Evolutionary conservation across 2,797 vertebrate species (phyloP).

Genomic region (Mormyrops attenuatus): DNA sequence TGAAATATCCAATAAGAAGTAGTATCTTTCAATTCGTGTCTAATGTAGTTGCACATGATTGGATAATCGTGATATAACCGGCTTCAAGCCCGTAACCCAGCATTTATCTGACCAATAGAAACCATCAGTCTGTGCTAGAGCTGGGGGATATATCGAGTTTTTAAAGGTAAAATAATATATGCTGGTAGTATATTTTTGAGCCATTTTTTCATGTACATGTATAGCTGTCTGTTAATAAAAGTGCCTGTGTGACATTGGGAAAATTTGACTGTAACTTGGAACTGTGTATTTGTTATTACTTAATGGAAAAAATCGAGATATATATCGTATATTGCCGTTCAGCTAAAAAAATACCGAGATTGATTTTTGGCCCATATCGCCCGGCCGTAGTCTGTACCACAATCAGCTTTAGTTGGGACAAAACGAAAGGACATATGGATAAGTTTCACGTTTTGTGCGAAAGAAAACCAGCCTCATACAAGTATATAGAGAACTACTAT

Average conservation of each 20-base stretch:
- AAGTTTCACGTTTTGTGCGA: background rate
- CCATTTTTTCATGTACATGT: background rate
- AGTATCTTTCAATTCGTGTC: background rate
- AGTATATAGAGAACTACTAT: background rate
- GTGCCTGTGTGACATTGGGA: background rate
- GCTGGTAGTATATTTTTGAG: background rate
- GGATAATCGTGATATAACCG: background rate
- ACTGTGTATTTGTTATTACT: background rate
- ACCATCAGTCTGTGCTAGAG: background rate
- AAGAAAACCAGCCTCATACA: background rate
- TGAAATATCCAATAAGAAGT: background rate
- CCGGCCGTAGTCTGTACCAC: too few species aligned
- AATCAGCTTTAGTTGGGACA: too few species aligned
- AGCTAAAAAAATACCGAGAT: too few species aligned
- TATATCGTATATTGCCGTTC: background rate
- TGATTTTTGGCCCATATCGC: too few species aligned
- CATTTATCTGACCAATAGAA: background rate
- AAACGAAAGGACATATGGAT: background rate
- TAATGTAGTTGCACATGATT: background rate
- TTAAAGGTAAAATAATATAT: background rate
- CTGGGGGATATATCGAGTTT: background rate
- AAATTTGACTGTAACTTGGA: background rate
- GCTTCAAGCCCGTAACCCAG: background rate
- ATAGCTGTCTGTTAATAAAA: background rate
- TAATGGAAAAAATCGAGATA: background rate